Conservation (phyloP, 2,113 vertebrate genomes). For the Gnathonemus echidnorhynchus region DNA sequence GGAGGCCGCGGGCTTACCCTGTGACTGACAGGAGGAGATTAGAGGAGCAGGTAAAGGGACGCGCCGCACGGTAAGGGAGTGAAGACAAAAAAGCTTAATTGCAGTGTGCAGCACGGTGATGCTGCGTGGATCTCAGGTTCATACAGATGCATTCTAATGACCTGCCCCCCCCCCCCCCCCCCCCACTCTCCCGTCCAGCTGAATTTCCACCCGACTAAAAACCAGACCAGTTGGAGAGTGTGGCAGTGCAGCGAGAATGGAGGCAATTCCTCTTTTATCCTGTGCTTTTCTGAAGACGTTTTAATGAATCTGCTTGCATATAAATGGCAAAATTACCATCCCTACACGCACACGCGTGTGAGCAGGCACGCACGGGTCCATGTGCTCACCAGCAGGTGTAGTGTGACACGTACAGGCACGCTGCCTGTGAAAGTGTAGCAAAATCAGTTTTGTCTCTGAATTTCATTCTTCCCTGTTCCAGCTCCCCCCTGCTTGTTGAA, state of each 20-base stretch:
- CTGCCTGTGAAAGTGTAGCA: background rate
- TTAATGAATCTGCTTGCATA: background rate
- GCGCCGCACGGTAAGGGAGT: background rate
- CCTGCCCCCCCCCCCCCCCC: background rate
- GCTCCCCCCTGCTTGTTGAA: background rate
- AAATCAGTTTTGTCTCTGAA: background rate
- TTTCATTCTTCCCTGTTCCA: background rate
- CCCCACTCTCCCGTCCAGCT: background rate
- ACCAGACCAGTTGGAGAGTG: background rate
- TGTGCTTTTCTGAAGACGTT: background rate
- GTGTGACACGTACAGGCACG: background rate
- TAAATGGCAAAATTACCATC: conserved; percentile 3
- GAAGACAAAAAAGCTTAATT: background rate
- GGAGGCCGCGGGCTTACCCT: background rate
- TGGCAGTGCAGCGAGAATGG: too few relatives aligned
- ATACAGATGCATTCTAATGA: conserved; percentile 14
- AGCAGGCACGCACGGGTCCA: background rate
- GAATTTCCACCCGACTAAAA: background rate
- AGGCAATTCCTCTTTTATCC: background rate
- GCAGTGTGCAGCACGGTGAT: background rate
- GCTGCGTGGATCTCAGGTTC: background rate
- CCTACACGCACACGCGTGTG: background rate
- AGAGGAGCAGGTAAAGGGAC: background rate
- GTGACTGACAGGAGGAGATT: background rate
- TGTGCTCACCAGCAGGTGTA: background rate